These are phyloP conservation scores for Apogon talboti DNA, from an alignment of 2,797 vertebrate species.

Conservation along the genomic window DNA sequence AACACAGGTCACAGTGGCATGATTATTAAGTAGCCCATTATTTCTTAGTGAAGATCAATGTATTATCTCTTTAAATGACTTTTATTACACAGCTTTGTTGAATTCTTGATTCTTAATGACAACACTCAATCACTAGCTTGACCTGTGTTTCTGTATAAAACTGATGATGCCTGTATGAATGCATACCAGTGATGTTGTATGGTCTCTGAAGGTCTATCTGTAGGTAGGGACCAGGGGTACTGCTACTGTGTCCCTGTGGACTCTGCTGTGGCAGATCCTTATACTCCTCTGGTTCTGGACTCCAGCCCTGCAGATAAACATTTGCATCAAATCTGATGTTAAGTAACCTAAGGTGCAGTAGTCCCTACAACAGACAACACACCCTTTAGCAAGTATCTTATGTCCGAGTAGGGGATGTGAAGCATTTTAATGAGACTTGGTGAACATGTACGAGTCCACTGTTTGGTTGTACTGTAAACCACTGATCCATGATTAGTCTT, in stretches of 20 bases:
- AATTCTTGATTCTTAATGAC: neutral
- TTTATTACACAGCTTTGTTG: too few species aligned
- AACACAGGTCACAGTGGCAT: too few species aligned
- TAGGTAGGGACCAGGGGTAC: slow-evolving; percentile 75
- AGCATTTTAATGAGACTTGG: too few species aligned
- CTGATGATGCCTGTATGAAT: neutral
- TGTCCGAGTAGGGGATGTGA: neutral
- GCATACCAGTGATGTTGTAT: slow-evolving; percentile 88
- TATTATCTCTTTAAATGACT: too few species aligned
- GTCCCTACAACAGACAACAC: too few species aligned
- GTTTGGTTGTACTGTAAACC: neutral
- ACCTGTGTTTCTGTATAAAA: neutral
- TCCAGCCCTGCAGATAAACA: slow-evolving; percentile 81
- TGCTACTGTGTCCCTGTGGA: slow-evolving; percentile 64
- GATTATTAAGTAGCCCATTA: too few species aligned
- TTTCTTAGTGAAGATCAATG: too few species aligned
- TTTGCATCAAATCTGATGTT: neutral
- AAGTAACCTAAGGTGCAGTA: neutral
- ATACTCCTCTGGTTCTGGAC: slow-evolving; percentile 78
- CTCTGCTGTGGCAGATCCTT: slow-evolving; percentile 67
- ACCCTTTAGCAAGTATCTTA: neutral
- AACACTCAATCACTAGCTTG: neutral
- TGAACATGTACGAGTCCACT: neutral
- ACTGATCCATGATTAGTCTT: neutral
- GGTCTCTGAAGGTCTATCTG: slow-evolving; percentile 86